Conservation (phyloP, 1,140 invertebrate genomes). For the Diachasmimorpha longicaudata region DNA sequence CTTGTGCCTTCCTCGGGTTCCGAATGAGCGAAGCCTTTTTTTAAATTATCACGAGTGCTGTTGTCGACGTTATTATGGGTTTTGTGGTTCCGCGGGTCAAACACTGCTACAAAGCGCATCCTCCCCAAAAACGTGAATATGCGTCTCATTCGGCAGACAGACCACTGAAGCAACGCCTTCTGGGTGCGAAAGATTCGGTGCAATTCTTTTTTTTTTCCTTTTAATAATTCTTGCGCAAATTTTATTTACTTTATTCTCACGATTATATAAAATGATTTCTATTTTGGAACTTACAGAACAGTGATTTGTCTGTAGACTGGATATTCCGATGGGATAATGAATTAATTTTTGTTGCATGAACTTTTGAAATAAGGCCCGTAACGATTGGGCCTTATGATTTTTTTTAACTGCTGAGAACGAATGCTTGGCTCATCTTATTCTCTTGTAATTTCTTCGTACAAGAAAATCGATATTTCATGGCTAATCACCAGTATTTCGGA, state of each 20-base stretch:
- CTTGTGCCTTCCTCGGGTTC: constrained; percentile 11
- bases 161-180: not conserved
- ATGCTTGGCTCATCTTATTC: constrained; percentile 6
- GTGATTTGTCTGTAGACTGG: too few relatives aligned
- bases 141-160: not conserved
- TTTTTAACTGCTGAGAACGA: constrained; percentile 16
- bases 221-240: too few relatives aligned
- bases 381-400: not conserved
- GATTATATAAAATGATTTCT: too few relatives aligned
- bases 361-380: too few relatives aligned
- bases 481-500: constrained; percentile 64
- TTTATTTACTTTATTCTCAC: too few relatives aligned
- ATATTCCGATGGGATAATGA: too few relatives aligned
- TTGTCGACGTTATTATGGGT: constrained; percentile 36
- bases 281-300: too few relatives aligned
- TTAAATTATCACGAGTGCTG: constrained; percentile 27
- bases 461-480: constrained; percentile 64
- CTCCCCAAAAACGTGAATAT: not conserved
- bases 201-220: too few relatives aligned
- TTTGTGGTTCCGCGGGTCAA: constrained; percentile 35
- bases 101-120: constrained; percentile 12
- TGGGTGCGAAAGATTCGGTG: not conserved
- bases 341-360: too few relatives aligned
- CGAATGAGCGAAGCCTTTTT: constrained; percentile 23
- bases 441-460: constrained; percentile 46